A percentile compares a stretch with the other conserved stretches of the same genome.
These are phyloP conservation scores for Glandiceps talaboti DNA, from an alignment of 53 echinoderm and acorn worm species.

Conservation along the genomic window DNA sequence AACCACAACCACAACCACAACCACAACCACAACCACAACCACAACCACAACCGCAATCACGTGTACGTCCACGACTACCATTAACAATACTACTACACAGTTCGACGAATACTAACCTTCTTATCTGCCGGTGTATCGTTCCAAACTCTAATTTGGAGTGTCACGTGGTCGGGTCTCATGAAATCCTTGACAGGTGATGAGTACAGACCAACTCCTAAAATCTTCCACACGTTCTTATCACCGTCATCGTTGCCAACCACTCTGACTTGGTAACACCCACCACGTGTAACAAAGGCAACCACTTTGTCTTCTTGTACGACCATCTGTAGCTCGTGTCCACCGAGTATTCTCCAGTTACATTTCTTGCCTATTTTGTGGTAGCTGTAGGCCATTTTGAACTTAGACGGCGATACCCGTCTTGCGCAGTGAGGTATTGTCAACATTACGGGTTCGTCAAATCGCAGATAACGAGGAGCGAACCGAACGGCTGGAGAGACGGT, in stretches of 20 bases:
- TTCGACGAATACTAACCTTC: too few relatives aligned
- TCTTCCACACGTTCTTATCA: background rate
- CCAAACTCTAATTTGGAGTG: background rate
- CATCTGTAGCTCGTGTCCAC: background rate
- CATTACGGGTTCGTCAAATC: background rate
- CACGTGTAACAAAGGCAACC: background rate
- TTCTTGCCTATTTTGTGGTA: background rate
- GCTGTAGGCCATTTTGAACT: background rate
- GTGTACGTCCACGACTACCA: too few relatives aligned
- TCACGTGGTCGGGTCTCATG: background rate
- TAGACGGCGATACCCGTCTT: background rate
- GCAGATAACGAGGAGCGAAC: background rate
- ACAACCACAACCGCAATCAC: too few relatives aligned
- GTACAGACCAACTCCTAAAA: background rate
- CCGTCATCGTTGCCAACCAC: background rate
- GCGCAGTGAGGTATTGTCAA: background rate
- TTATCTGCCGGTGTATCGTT: background rate
- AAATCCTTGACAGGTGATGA: background rate
- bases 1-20: too few relatives aligned
- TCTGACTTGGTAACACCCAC: background rate
- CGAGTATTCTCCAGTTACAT: background rate
- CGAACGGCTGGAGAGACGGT: background rate
- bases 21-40: too few relatives aligned
- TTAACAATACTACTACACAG: too few relatives aligned
- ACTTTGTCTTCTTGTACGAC: background rate